A percentile compares a stretch with the other conserved stretches of the same genome.
Conservation (phyloP, 92 coral and sea anemone species). For the Zoanthus sociatus region DNA sequence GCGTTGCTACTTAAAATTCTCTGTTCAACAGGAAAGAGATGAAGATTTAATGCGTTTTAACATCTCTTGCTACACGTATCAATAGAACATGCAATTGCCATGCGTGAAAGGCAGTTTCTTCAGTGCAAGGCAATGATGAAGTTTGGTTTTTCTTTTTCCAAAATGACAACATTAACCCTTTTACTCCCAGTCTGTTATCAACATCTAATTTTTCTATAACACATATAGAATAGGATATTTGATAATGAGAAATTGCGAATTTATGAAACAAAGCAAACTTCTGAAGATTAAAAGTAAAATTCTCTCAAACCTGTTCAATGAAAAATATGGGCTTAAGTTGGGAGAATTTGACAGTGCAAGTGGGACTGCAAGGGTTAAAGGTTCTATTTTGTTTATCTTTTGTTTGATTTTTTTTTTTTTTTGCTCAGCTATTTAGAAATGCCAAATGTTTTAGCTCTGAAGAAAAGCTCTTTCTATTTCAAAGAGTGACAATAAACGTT, state of each 20-base stretch:
- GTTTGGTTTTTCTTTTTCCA: neutral
- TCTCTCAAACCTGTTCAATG: no score
- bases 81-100: neutral
- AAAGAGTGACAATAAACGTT: neutral
- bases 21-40: neutral
- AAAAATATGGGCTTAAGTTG: no score
- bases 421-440: neutral
- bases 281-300: no score
- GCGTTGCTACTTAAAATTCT: conserved; percentile 9
- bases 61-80: neutral
- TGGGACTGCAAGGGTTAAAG: neutral
- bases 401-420: neutral
- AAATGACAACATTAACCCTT: neutral
- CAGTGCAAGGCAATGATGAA: neutral
- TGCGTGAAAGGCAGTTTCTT: neutral
- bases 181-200: no score
- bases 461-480: neutral
- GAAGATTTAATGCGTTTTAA: neutral
- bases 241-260: no score
- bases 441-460: neutral
- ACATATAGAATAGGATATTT: no score
- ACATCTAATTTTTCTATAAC: no score
- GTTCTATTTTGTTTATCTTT: neutral
- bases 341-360: no score
- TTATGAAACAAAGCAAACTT: neutral